These are phyloP conservation scores for Tryphoninae sp. DNA, from an alignment of 2,888 invertebrate species.

Conservation along the genomic window DNA sequence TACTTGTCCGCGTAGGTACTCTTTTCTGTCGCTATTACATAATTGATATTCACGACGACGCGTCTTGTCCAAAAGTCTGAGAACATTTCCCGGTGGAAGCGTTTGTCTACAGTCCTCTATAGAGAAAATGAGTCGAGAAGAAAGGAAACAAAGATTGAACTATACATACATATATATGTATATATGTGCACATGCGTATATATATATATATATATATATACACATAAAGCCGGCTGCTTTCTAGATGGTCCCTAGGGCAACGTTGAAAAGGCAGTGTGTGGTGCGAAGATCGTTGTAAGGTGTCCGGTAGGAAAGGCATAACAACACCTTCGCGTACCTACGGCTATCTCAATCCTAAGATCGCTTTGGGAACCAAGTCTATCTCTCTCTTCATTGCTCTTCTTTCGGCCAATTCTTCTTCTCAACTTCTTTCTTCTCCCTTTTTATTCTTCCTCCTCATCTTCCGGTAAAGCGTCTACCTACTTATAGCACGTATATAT, in stretches of 20 bases:
- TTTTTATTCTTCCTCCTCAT: constrained; percentile 42
- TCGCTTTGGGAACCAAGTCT: constrained; percentile 35
- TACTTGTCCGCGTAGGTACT: not conserved
- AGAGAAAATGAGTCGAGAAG: not conserved
- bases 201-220: not conserved
- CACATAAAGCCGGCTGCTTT: constrained; percentile 41
- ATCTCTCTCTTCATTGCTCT: constrained; percentile 16
- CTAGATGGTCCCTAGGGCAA: constrained; percentile 49
- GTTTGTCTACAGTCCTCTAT: constrained; percentile 30
- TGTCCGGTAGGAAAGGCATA: constrained; percentile 45
- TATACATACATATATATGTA: too few relatives aligned
- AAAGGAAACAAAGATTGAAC: constrained; percentile 23
- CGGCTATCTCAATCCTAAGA: constrained; percentile 54
- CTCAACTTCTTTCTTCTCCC: constrained; percentile 13
- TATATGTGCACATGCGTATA: too few relatives aligned
- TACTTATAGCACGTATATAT: constrained; percentile 3
- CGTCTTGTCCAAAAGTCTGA: constrained; percentile 25
- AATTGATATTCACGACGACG: constrained; percentile 52
- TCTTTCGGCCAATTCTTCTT: constrained; percentile 1
- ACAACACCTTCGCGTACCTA: constrained; percentile 40
- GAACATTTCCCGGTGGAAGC: constrained; percentile 40
- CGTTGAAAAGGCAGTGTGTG: constrained; percentile 40
- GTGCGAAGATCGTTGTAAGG: constrained; percentile 32
- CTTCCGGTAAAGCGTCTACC: constrained; percentile 49
- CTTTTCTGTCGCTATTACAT: not conserved